These are phyloP conservation scores for Drosophila mercatorum DNA, from an alignment of 2,888 invertebrate species.

Conservation along the genomic window DNA sequence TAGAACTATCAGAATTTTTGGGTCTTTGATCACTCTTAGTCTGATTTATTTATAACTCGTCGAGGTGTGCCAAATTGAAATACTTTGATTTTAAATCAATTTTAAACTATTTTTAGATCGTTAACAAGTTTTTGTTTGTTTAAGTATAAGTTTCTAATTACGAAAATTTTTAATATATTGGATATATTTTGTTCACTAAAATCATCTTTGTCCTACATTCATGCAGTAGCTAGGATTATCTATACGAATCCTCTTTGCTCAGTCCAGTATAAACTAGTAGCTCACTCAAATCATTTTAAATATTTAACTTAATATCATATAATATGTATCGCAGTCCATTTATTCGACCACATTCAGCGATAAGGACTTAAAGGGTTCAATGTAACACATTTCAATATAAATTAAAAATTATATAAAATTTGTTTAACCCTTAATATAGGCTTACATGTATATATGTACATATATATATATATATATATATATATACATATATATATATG, in stretches of 20 bases:
- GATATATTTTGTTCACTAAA: no score
- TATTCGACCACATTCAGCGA: no score
- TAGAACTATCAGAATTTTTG: neutral
- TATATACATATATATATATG: no score
- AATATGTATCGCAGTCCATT: neutral
- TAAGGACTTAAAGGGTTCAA: neutral
- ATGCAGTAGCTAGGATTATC: neutral
- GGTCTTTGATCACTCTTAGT: no score
- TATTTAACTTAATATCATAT: neutral
- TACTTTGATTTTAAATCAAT: neutral
- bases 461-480: no score
- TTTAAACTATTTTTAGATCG: no score
- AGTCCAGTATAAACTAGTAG: neutral
- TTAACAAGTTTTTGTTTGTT: no score
- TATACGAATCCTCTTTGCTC: neutral
- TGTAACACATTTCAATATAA: constrained; percentile 2
- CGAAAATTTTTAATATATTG: no score
- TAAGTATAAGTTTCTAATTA: no score
- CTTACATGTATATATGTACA: neutral
- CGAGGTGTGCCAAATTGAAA: neutral
- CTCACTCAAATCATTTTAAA: neutral
- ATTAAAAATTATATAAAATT: constrained; percentile 16
- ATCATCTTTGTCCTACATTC: neutral
- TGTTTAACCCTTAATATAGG: constrained; percentile 5
- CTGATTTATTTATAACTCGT: neutral